phyloP scores from a whole-genome alignment of 2,888 invertebrate species.

The Crioceris asparagi region DNA sequence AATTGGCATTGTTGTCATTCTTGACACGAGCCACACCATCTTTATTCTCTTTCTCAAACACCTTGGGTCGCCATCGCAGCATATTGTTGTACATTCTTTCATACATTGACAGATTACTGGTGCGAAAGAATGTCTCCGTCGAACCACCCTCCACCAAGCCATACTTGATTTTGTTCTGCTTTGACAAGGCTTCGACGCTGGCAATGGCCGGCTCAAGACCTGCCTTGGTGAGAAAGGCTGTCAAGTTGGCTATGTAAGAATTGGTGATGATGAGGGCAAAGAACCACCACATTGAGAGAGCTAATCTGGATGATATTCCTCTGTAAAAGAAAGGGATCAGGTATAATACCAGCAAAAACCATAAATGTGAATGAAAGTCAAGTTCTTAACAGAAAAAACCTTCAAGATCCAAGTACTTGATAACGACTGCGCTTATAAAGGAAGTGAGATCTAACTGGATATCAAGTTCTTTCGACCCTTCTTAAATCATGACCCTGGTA shows the following conservation, averaged over 20 bases:
- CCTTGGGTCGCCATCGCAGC: slow-evolving; percentile 73
- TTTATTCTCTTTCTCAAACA: slow-evolving; percentile 70
- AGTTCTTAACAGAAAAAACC: too few relatives aligned
- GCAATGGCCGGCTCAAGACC: slow-evolving; percentile 81
- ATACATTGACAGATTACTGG: slow-evolving; percentile 26
- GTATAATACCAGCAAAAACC: too few relatives aligned
- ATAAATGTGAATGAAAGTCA: too few relatives aligned
- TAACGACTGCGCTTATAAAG: slow-evolving; percentile 1
- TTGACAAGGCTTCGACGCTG: slow-evolving; percentile 81
- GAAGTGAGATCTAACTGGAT: too few relatives aligned
- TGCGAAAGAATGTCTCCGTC: slow-evolving; percentile 85
- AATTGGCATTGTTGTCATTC: slow-evolving; percentile 65
- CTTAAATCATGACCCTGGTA: too few relatives aligned
- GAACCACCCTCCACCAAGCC: slow-evolving; percentile 77
- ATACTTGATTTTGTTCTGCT: slow-evolving; percentile 93
- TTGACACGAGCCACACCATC: slow-evolving; percentile 79
- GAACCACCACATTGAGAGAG: slow-evolving; percentile 89
- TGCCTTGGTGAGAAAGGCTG: slow-evolving; percentile 84
- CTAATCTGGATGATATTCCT: slow-evolving; percentile 79
- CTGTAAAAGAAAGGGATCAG: slow-evolving; percentile 37
- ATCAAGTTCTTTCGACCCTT: too few relatives aligned
- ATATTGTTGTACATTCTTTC: slow-evolving; percentile 42
- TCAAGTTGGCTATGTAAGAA: slow-evolving; percentile 90
- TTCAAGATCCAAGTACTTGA: too few relatives aligned
- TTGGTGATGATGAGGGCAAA: slow-evolving; percentile 81